A percentile compares a stretch with the other conserved stretches of the same genome.
phyloP scores from a whole-genome alignment of 2,113 vertebrate species.

The Miniopterus natalensis region DNA sequence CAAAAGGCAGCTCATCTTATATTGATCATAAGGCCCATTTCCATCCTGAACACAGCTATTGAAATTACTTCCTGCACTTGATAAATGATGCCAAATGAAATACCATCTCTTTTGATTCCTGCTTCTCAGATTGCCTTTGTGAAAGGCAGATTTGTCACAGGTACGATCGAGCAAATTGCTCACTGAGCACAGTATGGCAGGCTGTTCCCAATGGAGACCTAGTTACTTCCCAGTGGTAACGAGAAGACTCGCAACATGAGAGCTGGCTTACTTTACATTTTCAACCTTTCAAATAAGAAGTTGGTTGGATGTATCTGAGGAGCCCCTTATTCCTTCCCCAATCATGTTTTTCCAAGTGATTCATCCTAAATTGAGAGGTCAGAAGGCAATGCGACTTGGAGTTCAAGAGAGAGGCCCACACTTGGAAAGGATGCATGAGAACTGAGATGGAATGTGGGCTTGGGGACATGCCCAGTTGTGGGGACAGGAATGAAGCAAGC shows the following conservation, averaged over 20 bases:
- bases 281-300: background rate
- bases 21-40: background rate
- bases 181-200: background rate
- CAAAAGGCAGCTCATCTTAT: background rate
- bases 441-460: background rate
- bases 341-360: background rate
- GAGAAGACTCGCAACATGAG: background rate
- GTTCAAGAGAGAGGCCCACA: background rate
- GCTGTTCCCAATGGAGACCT: background rate
- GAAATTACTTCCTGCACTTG: background rate
- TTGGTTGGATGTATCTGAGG: no score
- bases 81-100: background rate
- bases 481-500: background rate
- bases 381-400: no score
- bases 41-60: background rate
- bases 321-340: background rate
- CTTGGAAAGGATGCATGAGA: background rate
- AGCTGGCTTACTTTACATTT: background rate
- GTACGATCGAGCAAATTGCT: background rate
- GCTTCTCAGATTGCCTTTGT: background rate
- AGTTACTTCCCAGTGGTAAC: background rate
- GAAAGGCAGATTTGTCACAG: slow-evolving; percentile 30
- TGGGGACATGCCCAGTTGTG: background rate
- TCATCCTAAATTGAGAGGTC: background rate
- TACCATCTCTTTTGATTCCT: background rate